These are phyloP conservation scores for Sebastes iracundus DNA, from an alignment of 2,797 vertebrate genomes.

Conservation along the genomic window DNA sequence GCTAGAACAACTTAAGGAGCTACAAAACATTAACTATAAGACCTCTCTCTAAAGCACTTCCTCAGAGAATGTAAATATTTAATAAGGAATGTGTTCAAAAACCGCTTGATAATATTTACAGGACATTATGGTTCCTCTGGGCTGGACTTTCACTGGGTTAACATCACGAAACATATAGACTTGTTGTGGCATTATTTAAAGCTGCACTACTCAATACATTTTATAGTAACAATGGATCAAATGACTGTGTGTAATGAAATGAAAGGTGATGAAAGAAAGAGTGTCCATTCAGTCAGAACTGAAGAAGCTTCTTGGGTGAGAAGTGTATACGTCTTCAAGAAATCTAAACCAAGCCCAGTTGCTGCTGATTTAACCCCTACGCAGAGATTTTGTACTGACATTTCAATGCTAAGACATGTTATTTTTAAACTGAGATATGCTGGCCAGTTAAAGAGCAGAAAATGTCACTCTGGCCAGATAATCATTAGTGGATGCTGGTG, in stretches of 20 bases:
- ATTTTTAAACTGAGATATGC: neutral
- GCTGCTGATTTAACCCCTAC: no score
- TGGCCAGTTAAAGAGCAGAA: conserved; percentile 8
- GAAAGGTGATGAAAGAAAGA: no score
- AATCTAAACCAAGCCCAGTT: no score
- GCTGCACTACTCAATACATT: neutral
- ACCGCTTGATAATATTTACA: neutral
- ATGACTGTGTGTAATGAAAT: neutral
- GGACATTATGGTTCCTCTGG: neutral
- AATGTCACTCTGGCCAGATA: conserved; percentile 25
- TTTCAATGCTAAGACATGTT: neutral
- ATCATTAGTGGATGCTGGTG: conserved; percentile 29
- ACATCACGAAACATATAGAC: neutral
- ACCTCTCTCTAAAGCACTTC: neutral
- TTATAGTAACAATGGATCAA: neutral
- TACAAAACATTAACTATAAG: neutral
- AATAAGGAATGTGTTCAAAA: neutral
- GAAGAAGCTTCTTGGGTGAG: no score
- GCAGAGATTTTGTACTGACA: neutral
- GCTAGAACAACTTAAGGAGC: conserved; percentile 10
- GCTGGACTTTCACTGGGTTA: neutral
- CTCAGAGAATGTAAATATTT: conserved; percentile 1
- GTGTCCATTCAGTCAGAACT: no score
- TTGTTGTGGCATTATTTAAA: neutral
- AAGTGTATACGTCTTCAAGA: no score